Percentiles rank a stretch among this genome's conserved stretches.
Evolutionary conservation across 2,113 vertebrate species (phyloP).

Genomic region (human (Homo sapiens)): GRCh38 chr16:76195501-76196000

Average conservation of each 20-base stretch:
- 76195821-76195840: background rate
- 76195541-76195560: constrained; percentile 10
- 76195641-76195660: background rate
- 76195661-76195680: background rate
- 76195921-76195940: background rate
- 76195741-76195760: background rate
- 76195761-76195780: background rate
- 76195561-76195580: background rate
- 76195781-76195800: background rate
- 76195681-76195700: background rate
- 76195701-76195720: background rate
- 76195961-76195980: background rate
- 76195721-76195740: constrained; percentile 10
- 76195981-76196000: background rate
- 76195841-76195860: background rate
- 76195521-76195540: background rate
- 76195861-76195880: background rate
- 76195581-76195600: background rate
- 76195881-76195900: background rate
- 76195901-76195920: constrained; percentile 24
- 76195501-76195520: background rate
- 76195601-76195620: background rate
- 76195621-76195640: background rate
- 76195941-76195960: background rate
- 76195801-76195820: background rate